A percentile compares a stretch with the other conserved stretches of the same genome.
Conservation (phyloP, 2,797 vertebrate species). For the Sorex maritimensis region DNA sequence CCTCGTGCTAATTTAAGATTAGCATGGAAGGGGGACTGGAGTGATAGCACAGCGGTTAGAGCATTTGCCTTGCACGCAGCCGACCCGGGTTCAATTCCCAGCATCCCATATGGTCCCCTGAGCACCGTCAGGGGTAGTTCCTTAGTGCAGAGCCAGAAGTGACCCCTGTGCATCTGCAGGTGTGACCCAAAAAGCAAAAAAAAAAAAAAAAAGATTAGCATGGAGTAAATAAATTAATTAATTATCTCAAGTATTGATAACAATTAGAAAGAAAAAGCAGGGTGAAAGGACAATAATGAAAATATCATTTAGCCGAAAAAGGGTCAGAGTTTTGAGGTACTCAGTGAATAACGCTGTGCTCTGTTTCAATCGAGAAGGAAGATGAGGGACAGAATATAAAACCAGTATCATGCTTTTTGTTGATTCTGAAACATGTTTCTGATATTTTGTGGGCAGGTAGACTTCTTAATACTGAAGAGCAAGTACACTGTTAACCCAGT, state of each 20-base stretch:
- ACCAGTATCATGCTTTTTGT: not conserved
- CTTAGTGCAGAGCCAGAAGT: too few species aligned
- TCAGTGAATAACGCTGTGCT: not conserved
- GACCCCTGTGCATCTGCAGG: too few species aligned
- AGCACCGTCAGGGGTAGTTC: too few species aligned
- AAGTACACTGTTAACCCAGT: not conserved
- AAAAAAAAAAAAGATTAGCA: not conserved
- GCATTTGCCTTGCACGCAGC: too few species aligned
- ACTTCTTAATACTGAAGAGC: slow-evolving; percentile 5
- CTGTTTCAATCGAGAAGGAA: slow-evolving; percentile 40
- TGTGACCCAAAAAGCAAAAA: too few species aligned
- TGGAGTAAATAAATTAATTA: not conserved
- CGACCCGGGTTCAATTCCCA: too few species aligned
- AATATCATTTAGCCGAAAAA: not conserved
- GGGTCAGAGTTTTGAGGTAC: not conserved
- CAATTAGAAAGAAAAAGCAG: not conserved
- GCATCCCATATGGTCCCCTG: too few species aligned
- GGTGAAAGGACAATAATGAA: not conserved
- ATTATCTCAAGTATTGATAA: not conserved
- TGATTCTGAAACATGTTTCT: not conserved
- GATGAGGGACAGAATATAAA: slow-evolving; percentile 17
- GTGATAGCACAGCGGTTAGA: too few species aligned
- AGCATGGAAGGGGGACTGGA: too few species aligned
- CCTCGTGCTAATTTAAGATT: too few species aligned
- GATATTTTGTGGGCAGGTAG: not conserved